phyloP scores from a whole-genome alignment of 2,113 vertebrate species.

The mouse (Mus musculus) region DNA sequence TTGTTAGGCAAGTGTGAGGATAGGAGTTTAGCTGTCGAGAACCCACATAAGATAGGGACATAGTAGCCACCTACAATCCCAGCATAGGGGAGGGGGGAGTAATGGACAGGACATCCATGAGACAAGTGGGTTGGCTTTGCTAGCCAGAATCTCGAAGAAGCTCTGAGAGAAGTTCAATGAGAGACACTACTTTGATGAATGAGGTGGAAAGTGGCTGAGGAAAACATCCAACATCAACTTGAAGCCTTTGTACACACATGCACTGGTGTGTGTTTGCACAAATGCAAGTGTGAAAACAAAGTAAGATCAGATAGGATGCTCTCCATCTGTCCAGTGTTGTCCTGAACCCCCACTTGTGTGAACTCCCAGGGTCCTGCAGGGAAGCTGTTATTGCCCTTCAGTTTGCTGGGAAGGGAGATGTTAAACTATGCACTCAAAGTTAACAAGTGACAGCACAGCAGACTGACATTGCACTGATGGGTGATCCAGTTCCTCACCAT shows the following conservation, averaged over 20 bases:
- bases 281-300: too few relatives aligned
- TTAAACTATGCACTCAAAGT: background rate
- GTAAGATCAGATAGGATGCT: too few relatives aligned
- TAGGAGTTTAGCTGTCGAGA: background rate
- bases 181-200: background rate
- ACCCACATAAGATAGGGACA: background rate
- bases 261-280: too few relatives aligned
- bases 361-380: background rate
- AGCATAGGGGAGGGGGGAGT: too few relatives aligned
- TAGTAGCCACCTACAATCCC: background rate
- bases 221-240: too few relatives aligned
- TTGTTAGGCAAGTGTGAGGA: too few relatives aligned
- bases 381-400: accelerated
- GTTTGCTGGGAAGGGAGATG: background rate
- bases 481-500: too few relatives aligned
- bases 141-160: background rate
- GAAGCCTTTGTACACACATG: too few relatives aligned
- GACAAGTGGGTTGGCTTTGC: background rate
- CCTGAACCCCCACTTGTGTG: accelerated
- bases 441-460: background rate
- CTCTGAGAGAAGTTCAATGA: background rate
- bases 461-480: background rate
- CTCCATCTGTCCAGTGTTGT: too few relatives aligned
- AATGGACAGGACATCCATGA: background rate
- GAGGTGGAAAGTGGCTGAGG: background rate